Conservation (phyloP, 2,888 invertebrate genomes). For the Hymenopus coronatus region DNA sequence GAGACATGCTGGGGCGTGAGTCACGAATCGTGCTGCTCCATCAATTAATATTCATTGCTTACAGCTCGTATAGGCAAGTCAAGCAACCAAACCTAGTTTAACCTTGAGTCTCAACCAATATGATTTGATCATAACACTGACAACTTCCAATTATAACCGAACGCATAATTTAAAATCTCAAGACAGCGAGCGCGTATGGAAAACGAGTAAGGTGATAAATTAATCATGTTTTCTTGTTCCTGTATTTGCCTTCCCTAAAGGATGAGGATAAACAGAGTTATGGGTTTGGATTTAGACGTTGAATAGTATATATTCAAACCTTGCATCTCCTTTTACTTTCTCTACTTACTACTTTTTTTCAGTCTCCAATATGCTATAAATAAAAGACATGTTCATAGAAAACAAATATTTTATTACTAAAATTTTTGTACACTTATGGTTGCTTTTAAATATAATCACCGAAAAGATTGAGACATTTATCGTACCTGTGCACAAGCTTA, state of each 20-base stretch:
- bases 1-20: background rate
- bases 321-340: background rate
- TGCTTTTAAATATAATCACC: too few species aligned
- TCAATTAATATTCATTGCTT: background rate
- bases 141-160: background rate
- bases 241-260: background rate
- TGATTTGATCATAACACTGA: background rate
- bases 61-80: background rate
- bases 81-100: background rate
- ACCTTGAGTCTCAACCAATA: background rate
- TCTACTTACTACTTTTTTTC: too few species aligned
- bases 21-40: background rate
- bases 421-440: too few species aligned
- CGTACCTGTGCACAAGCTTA: too few species aligned
- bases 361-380: too few species aligned
- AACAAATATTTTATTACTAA: too few species aligned
- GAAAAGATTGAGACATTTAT: too few species aligned
- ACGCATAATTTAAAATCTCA: background rate
- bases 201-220: background rate
- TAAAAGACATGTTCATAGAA: too few species aligned
- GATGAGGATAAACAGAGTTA: background rate
- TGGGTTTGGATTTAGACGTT: background rate
- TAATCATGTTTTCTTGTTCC: background rate
- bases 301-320: background rate
- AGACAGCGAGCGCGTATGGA: background rate